Base-by-base conservation (phyloP, 2,888 invertebrate species). In the Parnassius smintheus region DNA sequence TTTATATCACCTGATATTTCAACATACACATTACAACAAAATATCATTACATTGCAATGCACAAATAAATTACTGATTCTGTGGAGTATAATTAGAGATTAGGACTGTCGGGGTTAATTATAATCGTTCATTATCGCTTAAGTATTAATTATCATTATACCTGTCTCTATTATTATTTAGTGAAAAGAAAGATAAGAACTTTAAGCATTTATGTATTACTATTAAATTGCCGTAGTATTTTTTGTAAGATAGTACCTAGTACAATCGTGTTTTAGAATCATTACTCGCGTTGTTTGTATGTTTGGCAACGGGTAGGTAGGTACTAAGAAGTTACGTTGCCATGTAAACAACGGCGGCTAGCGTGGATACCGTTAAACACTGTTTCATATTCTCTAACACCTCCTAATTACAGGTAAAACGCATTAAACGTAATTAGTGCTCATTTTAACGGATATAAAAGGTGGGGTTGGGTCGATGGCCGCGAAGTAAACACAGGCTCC, bases 401-500 rank as follows among this genome's bases (percentile, higher is more conserved):
- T 86, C 74, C 88, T 91, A 90, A 91, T 91, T 89, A 86, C 87
- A 83, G 85, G 86, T 86, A 85, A 87, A 87, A 84, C 86, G 88
- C 83, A 86, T 87, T 85, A 83, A 82, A 86, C 85, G 79, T 84
- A 88, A 86, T 91, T 89, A 89, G 89, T 86, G 78, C 79, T 83
- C 80, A 84, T 87, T 87, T 82, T 83, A 81, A 79, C 78, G 85
- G 83, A 83, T 84, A 85, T 83, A 85, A 82, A 83, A 72, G 70
- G 78, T 2, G 49, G 78, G 45, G 87, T 84, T 45, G 59, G 62
- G 62, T 89, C 88, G 84, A 79, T 74, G 88, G 75, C 85, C 87
- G 79, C n/a, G 62, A 67, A 69, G 74, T 78, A 78, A 79, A 81
- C 82, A 81, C 69, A 62, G 73, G 74, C 75, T 80, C 76, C 77